A percentile compares a stretch with the other conserved stretches of the same genome.
phyloP scores from a whole-genome alignment of 2,888 invertebrate species.

The Ischnus inquisitorius region DNA sequence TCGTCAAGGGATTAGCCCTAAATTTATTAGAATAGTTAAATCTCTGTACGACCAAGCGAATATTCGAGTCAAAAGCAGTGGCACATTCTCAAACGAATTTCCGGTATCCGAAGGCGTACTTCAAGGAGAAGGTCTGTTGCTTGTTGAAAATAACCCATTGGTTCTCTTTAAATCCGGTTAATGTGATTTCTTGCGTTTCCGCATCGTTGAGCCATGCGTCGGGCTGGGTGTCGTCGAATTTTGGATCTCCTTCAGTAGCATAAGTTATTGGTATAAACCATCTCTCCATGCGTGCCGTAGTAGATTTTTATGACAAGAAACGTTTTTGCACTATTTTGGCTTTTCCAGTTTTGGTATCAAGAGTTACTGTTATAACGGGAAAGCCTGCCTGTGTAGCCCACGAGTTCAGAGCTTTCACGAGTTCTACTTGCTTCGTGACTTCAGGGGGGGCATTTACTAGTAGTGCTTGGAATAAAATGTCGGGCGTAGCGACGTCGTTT shows the following conservation, averaged over 20 bases:
- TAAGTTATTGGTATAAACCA: slow-evolving; percentile 82
- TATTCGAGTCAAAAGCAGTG: no score
- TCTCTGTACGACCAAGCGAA: no score
- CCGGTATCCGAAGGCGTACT: no score
- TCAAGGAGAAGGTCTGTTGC: slow-evolving; percentile 88
- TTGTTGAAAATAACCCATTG: slow-evolving; percentile 89
- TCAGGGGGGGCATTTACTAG: neutral
- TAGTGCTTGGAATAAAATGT: slow-evolving; percentile 84
- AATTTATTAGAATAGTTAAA: no score
- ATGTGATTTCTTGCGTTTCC: slow-evolving; percentile 73
- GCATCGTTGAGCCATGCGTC: slow-evolving; percentile 85
- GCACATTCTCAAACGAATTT: no score
- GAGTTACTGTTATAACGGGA: slow-evolving; percentile 88
- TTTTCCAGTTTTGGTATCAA: slow-evolving; percentile 85
- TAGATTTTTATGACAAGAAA: slow-evolving; percentile 66
- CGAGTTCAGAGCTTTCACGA: slow-evolving; percentile 83
- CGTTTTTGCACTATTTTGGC: slow-evolving; percentile 86
- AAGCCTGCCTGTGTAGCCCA: slow-evolving; percentile 90
- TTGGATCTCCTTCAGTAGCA: slow-evolving; percentile 67
- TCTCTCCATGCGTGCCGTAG: slow-evolving; percentile 15
- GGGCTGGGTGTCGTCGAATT: slow-evolving; percentile 86
- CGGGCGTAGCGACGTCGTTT: slow-evolving; percentile 85
- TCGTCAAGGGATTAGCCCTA: no score
- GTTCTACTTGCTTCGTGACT: slow-evolving; percentile 66
- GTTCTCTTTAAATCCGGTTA: slow-evolving; percentile 81